Evolutionary conservation across 2,888 invertebrate species (phyloP), one percentile per base, ranked within the genome.

Genomic region (Agelastica alni): DNA sequence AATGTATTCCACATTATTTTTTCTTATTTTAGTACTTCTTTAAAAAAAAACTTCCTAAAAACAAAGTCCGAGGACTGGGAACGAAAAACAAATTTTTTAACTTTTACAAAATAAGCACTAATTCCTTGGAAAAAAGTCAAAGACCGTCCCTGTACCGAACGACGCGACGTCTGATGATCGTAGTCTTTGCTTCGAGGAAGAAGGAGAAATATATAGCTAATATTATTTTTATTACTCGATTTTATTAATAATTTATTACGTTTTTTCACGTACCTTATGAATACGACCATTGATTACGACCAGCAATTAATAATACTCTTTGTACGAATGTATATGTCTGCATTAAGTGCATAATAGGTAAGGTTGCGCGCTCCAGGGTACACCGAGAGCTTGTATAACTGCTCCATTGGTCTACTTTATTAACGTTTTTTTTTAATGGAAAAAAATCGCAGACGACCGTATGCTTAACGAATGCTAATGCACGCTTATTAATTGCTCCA

Each of bases 201-300:
- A 34, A 34, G 16, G 13, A 34, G 10, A 2, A 14, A 4, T 32
- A 34, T 51, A 56, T 56, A 51, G 56, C 59, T 51, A 51, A 59
- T 59, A 54, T 46, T 39, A 57, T 59, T 59, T 56, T 59, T 59
- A 53, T 56, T 51, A 26, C 55, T 18, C 5, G 43, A 46, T 53
- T 55, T 56, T 59, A 59, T 59, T 59, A 57, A 57, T 54, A 59
- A 59, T 59, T 54, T 54, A 59, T 51, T 26, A 34, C 54, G 44
- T 54, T 57, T 59, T 59, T 59, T 57, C 49, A 48, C 59, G 51
- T 59, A 56, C 59, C 45, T 36, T 52, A 52, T 58, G 55, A 55
- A 58, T 58, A 49, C 43, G 42, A 47, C 37, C 52, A 52, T 52
- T 52, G 55, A 58, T 55, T 55, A 43, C 49, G 41, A 37, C 34